These are phyloP conservation scores for Thamnophis elegans DNA, from an alignment of 2,797 vertebrate genomes.

Conservation along the genomic window DNA sequence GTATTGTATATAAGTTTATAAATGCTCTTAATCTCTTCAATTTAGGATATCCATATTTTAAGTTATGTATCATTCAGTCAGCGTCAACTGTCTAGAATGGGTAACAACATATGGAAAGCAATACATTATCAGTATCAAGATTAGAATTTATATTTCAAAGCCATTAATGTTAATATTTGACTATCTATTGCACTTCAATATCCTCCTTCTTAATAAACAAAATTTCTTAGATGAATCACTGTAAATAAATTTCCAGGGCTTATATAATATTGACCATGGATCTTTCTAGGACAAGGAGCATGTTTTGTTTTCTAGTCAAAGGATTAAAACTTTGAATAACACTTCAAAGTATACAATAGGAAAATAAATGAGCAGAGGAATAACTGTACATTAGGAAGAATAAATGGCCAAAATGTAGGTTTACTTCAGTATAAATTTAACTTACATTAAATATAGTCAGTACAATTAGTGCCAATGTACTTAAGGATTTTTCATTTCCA, in stretches of 20 bases:
- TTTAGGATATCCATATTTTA: background rate
- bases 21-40: background rate
- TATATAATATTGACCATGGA: background rate
- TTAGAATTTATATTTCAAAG: background rate
- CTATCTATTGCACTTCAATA: background rate
- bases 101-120: background rate
- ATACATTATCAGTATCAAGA: background rate
- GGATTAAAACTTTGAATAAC: background rate
- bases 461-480: background rate
- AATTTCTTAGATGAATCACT: background rate
- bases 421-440: background rate
- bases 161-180: background rate
- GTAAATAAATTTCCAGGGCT: conserved; percentile 35
- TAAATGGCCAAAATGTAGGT: background rate
- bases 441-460: background rate
- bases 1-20: background rate
- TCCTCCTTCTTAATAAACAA: background rate
- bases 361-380: background rate
- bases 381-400: background rate
- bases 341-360: background rate
- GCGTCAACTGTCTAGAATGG: background rate
- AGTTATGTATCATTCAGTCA: background rate
- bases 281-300: background rate
- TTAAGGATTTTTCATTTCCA: background rate
- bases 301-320: background rate